Conservation (phyloP, 2,797 vertebrate species). For the Paratrypauchen microcephalus region DNA sequence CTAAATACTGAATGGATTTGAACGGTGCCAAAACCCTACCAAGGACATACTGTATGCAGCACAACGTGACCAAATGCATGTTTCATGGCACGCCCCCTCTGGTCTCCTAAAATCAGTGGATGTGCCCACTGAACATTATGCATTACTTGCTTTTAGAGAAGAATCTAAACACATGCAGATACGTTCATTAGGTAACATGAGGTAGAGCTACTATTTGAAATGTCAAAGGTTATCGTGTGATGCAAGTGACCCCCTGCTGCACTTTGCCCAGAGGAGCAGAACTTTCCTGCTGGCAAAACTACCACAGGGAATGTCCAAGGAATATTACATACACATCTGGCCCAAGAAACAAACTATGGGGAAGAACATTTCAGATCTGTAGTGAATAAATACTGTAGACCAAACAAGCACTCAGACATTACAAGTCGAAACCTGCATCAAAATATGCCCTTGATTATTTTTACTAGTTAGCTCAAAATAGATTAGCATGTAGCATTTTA, state of each 20-base stretch:
- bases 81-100: conserved; percentile 34
- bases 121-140: conserved; percentile 11
- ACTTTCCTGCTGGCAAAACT: conserved; percentile 40
- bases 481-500: conserved; percentile 2
- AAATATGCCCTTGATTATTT: background rate
- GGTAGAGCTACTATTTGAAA: conserved; percentile 43
- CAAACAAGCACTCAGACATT: background rate
- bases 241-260: conserved; percentile 31
- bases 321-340: conserved; percentile 3
- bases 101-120: background rate
- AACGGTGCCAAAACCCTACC: background rate
- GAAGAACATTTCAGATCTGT: too few species aligned
- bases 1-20: background rate
- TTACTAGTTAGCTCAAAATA: background rate
- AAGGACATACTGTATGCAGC: conserved; percentile 21
- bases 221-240: conserved; percentile 65
- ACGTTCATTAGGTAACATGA: background rate
- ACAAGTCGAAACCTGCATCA: background rate
- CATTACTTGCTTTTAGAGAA: background rate
- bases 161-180: background rate
- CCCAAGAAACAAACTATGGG: background rate
- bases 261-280: conserved; percentile 45
- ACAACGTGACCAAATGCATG: conserved; percentile 57
- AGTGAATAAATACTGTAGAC: too few species aligned
- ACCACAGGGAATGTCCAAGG: background rate